These are phyloP conservation scores for Lycophotia porphyrea DNA, from an alignment of 2,888 invertebrate genomes.

Conservation along the genomic window DNA sequence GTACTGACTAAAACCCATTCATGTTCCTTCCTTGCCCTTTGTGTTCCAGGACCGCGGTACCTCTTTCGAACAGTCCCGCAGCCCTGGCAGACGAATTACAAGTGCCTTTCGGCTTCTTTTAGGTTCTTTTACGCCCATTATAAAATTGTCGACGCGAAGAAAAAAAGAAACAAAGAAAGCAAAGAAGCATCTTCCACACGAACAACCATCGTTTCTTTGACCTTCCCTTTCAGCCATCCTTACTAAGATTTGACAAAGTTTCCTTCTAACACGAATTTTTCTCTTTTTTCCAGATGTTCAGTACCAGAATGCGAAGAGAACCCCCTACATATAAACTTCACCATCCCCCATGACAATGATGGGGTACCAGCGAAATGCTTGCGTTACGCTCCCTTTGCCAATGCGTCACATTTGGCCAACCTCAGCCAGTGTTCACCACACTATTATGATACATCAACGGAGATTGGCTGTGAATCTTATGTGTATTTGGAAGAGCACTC, in stretches of 20 bases:
- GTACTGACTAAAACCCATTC: too few relatives aligned
- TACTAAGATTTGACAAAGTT: too few relatives aligned
- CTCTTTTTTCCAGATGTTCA: conserved; percentile 78
- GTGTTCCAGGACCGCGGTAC: too few relatives aligned
- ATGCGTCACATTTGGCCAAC: conserved; percentile 70
- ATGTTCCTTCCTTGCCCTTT: too few relatives aligned
- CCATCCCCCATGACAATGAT: conserved; percentile 80
- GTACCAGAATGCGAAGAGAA: conserved; percentile 84
- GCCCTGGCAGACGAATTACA: too few relatives aligned
- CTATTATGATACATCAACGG: conserved; percentile 80
- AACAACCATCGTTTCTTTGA: background rate
- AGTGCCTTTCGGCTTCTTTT: too few relatives aligned
- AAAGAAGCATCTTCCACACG: too few relatives aligned
- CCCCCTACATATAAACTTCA: conserved; percentile 77
- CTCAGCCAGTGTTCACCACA: conserved; percentile 78
- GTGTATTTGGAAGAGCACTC: conserved; percentile 86
- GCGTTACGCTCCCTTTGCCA: conserved; percentile 80
- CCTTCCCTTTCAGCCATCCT: background rate
- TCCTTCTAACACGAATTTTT: background rate
- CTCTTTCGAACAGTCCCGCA: too few relatives aligned
- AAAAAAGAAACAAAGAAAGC: too few relatives aligned
- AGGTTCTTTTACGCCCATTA: too few relatives aligned
- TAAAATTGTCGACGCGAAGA: too few relatives aligned
- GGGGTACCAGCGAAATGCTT: conserved; percentile 81
- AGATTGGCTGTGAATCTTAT: conserved; percentile 81